phyloP scores from a whole-genome alignment of 2,888 invertebrate species.

The Chloroclystis v-ata region DNA sequence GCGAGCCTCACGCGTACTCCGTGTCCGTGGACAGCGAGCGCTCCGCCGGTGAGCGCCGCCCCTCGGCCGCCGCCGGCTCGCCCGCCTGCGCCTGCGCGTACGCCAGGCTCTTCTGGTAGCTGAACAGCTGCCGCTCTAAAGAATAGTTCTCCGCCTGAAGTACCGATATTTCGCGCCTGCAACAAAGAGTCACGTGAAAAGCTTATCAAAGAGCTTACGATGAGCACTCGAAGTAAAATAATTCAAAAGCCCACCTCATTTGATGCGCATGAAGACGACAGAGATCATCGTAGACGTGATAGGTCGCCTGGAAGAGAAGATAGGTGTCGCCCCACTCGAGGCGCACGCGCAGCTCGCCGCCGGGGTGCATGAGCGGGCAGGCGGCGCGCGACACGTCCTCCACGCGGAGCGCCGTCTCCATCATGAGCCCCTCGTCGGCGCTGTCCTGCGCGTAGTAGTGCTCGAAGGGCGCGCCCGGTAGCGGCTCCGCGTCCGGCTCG shows the following conservation, averaged over 20 bases:
- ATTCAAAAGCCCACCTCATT: slow-evolving; percentile 79
- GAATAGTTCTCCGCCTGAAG: slow-evolving; percentile 91
- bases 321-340: slow-evolving; percentile 91
- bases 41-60: slow-evolving; percentile 75
- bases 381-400: slow-evolving; percentile 83
- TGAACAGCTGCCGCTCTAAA: slow-evolving; percentile 88
- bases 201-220: too few relatives aligned
- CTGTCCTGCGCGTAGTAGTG: slow-evolving; percentile 89
- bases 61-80: slow-evolving; percentile 63
- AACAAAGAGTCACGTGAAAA: slow-evolving; percentile 32
- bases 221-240: too few relatives aligned
- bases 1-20: slow-evolving; percentile 81
- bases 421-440: slow-evolving; percentile 87
- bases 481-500: slow-evolving; percentile 80
- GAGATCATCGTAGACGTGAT: slow-evolving; percentile 90
- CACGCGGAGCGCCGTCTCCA: slow-evolving; percentile 86
- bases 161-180: slow-evolving; percentile 86
- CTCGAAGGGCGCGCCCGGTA: slow-evolving; percentile 85
- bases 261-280: slow-evolving; percentile 88
- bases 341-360: slow-evolving; percentile 85
- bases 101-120: slow-evolving; percentile 88
- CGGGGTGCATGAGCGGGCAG: slow-evolving; percentile 83
- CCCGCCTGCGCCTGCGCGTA: slow-evolving; percentile 82
- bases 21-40: slow-evolving; percentile 83
- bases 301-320: slow-evolving; percentile 87